A percentile compares a stretch with the other conserved stretches of the same genome.
These are phyloP conservation scores for Cosmorhoe ocellata DNA, from an alignment of 2,888 invertebrate genomes.

Conservation along the genomic window DNA sequence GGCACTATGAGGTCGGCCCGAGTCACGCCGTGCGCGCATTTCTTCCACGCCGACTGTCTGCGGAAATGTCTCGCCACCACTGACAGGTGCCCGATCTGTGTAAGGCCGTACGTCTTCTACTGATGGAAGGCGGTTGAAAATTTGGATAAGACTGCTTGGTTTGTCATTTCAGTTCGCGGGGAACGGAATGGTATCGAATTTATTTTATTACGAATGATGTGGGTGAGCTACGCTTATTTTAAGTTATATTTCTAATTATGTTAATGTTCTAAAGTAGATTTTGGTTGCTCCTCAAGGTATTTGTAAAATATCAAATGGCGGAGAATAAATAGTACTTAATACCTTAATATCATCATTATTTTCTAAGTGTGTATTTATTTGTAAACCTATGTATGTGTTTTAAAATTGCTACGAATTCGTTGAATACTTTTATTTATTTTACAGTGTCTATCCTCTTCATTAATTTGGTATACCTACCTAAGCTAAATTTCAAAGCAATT, in stretches of 20 bases:
- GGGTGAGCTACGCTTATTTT: conserved; percentile 3
- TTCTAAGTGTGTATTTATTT: too few relatives aligned
- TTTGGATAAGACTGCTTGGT: conserved; percentile 60
- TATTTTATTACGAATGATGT: conserved; percentile 25
- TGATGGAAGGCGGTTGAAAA: conserved; percentile 46
- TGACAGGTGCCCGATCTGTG: conserved; percentile 89
- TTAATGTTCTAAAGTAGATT: neutral
- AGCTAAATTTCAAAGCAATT: too few relatives aligned
- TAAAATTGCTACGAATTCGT: too few relatives aligned
- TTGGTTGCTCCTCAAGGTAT: neutral
- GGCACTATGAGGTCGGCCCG: conserved; percentile 87
- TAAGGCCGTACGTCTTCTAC: conserved; percentile 84
- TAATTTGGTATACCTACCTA: too few relatives aligned
- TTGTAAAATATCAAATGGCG: too few relatives aligned
- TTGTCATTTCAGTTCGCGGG: conserved; percentile 31
- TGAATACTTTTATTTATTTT: too few relatives aligned
- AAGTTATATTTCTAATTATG: neutral
- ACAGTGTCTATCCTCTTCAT: too few relatives aligned
- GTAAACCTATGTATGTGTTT: too few relatives aligned
- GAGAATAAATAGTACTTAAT: too few relatives aligned
- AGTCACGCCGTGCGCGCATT: conserved; percentile 90
- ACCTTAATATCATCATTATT: too few relatives aligned
- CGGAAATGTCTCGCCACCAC: conserved; percentile 87
- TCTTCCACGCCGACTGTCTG: conserved; percentile 90
- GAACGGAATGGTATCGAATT: conserved; percentile 36